Conservation (phyloP, 2,888 invertebrate species). For the Eupithecia vulgata region DNA sequence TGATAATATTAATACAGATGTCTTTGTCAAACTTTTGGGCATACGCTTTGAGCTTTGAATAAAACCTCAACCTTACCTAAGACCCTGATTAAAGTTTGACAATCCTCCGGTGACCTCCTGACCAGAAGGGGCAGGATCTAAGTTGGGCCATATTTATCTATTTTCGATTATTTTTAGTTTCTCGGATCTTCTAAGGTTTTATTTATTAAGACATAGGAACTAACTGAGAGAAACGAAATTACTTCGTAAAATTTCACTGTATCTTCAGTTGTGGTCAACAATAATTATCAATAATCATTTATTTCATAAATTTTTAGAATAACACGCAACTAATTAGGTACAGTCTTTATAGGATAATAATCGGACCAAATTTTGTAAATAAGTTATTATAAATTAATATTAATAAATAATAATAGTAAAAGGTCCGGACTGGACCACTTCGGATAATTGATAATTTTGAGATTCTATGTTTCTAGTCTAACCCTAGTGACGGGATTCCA, state of each 20-base stretch:
- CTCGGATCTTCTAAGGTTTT: not conserved
- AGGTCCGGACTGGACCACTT: not conserved
- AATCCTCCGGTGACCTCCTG: slow-evolving; percentile 29
- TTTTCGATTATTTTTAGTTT: not conserved
- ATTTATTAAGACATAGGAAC: no score
- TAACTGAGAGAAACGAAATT: no score
- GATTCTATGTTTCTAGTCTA: not conserved
- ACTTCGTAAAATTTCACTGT: no score
- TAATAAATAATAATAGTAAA: no score
- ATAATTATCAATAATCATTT: no score
- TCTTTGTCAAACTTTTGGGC: not conserved
- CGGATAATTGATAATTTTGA: not conserved
- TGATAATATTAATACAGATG: not conserved
- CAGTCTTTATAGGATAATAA: no score
- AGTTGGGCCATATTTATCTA: not conserved
- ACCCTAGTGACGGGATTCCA: slow-evolving; percentile 37
- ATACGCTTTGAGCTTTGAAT: slow-evolving; percentile 9
- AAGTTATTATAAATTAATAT: no score
- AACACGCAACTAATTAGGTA: no score
- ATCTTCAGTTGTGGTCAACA: no score
- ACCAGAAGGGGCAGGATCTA: not conserved
- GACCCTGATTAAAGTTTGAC: slow-evolving; percentile 38
- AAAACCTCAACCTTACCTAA: slow-evolving; percentile 36
- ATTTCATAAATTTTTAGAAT: no score
- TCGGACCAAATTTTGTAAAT: no score